Conservation (phyloP, 2,888 invertebrate genomes). For the Schizaphis graminum region DNA sequence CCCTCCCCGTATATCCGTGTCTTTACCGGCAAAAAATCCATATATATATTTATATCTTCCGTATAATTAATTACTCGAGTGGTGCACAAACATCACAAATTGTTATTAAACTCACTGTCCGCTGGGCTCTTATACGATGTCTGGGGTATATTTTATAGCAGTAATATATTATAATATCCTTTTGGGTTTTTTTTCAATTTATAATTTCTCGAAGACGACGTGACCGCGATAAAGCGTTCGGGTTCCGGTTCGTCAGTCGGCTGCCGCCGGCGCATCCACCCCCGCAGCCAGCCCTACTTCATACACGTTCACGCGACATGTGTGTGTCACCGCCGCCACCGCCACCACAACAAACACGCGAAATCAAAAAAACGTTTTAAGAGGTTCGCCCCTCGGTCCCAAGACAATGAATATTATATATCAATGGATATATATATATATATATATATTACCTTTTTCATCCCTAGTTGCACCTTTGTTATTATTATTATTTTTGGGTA, state of each 20-base stretch:
- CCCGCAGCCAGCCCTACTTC: not conserved
- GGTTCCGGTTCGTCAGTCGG: constrained; percentile 34
- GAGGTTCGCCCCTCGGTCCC: constrained; percentile 42
- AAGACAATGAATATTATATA: constrained; percentile 59
- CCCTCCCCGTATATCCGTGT: not conserved
- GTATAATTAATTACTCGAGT: constrained; percentile 48
- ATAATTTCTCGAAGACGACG: constrained; percentile 34
- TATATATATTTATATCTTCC: not conserved
- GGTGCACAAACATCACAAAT: not conserved
- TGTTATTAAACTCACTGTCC: constrained; percentile 6
- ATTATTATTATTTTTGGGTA: constrained; percentile 40
- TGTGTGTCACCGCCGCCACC: not conserved
- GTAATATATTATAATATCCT: not conserved
- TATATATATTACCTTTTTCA: constrained; percentile 56
- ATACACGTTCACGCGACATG: not conserved
- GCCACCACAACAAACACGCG: constrained; percentile 41
- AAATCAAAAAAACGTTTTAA: constrained; percentile 59
- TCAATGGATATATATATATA: constrained; percentile 33
- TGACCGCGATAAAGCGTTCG: not conserved
- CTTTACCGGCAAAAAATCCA: constrained; percentile 21
- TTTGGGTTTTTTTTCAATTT: constrained; percentile 40
- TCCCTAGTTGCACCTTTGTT: constrained; percentile 54
- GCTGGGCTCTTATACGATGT: not conserved
- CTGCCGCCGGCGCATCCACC: not conserved
- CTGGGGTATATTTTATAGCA: not conserved